Evolutionary conservation across 1,140 invertebrate species (phyloP), one percentile per base, ranked within the genome.

Genomic region (Calephelis virginiensis): DNA sequence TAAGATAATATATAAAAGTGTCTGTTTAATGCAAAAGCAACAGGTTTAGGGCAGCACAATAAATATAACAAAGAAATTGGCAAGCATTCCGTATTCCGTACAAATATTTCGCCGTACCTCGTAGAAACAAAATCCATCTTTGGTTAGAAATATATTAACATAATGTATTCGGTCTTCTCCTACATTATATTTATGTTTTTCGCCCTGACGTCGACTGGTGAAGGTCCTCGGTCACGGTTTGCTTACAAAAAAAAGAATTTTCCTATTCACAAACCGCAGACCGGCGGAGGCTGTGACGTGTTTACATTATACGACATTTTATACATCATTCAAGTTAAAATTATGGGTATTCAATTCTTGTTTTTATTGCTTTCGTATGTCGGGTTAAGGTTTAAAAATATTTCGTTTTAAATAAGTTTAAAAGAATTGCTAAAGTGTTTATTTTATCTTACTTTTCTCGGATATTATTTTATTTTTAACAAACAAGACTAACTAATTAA

Each of bases 181-280:
- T 69, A 70, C 61, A 71, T 65, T 69, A 75, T 70, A 73, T 80
- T 72, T 74, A 74, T 68, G 73, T 76, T 78, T 78, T 76, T 75
- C 75, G 74, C 63, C 71, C 68, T 74, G 72, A 76, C 72, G 69
- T 71, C 64, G 75, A 67, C 68, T 65, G 63, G 61, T 70, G 69
- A 74, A 67, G 74, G 70, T 70, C 72, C 66, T 67, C 66, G 73
- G 78, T 77, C 70, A 73, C 68, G 70, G 72, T 65, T 64, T 71
- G 66, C 53, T 63, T 67, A 64, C 49, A 77, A 77, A 72, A 78
- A n/a, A 80, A 80, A 73, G 63, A 64, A 59, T 61, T 72, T 72
- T 64, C 69, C 59, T 66, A 66, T 74, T 74, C 76, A 75, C 77
- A 75, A 66, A 70, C 61, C 66, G 68, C 71, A 75, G 69, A 68